Percentiles rank a stretch among this genome's conserved stretches.
phyloP scores from a whole-genome alignment of 2,113 vertebrate genomes.

The Litocranius walleri region DNA sequence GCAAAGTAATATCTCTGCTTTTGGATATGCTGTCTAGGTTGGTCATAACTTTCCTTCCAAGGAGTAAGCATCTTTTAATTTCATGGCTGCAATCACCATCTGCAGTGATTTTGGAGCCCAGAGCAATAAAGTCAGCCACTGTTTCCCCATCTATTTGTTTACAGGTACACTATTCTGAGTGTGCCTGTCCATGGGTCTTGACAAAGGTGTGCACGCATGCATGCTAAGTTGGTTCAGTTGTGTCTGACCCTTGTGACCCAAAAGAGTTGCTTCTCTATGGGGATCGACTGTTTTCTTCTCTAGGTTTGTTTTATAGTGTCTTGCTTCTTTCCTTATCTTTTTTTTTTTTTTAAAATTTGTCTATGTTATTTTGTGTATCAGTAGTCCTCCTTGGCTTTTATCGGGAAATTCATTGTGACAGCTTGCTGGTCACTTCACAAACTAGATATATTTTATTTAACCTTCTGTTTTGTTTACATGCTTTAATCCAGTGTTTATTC shows the following conservation, averaged over 20 bases:
- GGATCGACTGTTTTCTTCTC: background rate
- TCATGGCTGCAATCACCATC: too few species aligned
- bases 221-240: fast-evolving
- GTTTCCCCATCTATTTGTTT: background rate
- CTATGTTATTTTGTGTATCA: background rate
- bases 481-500: background rate
- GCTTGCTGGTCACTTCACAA: background rate
- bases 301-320: background rate
- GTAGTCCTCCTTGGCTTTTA: background rate
- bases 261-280: background rate
- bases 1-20: too few species aligned
- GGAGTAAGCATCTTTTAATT: too few species aligned
- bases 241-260: background rate
- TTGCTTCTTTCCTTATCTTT: background rate
- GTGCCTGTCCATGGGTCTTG: background rate
- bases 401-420: background rate
- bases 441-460: background rate
- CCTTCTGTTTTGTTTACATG: background rate
- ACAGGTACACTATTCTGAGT: too few species aligned
- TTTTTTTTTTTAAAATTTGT: background rate
- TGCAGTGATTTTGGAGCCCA: too few species aligned
- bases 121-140: too few species aligned
- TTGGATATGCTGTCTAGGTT: too few species aligned
- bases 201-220: fast-evolving
- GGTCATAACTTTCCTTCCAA: too few species aligned